Conservation (phyloP, 2,888 invertebrate species). For the Acholoe squamosa region DNA sequence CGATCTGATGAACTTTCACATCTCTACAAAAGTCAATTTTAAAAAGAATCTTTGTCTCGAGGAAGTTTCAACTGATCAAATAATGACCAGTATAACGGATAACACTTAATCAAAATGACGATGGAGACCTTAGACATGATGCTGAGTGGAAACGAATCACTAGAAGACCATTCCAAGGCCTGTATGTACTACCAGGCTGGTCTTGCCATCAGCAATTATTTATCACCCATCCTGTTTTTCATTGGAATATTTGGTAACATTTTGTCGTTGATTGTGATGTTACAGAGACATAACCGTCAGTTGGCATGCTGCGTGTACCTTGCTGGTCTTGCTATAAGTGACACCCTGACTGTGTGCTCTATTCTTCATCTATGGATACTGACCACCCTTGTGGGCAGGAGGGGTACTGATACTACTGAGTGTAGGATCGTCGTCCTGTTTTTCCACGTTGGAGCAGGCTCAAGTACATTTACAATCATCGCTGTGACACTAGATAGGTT, state of each 20-base stretch:
- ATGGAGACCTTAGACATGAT: too few relatives aligned
- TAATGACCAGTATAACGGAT: too few relatives aligned
- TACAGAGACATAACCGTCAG: constrained; percentile 24
- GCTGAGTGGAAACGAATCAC: too few relatives aligned
- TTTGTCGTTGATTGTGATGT: constrained; percentile 8
- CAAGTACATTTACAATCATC: constrained; percentile 13
- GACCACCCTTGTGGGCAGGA: neutral
- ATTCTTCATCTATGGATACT: neutral
- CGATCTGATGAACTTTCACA: too few relatives aligned
- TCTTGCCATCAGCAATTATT: neutral
- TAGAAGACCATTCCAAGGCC: neutral
- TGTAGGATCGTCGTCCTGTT: neutral
- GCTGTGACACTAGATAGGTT: constrained; percentile 11
- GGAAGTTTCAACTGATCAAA: too few relatives aligned
- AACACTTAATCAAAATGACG: too few relatives aligned
- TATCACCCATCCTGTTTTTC: neutral
- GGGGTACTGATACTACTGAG: neutral
- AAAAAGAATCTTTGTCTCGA: too few relatives aligned
- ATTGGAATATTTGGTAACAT: constrained; percentile 5
- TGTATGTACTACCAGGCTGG: neutral
- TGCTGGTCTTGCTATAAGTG: constrained; percentile 57
- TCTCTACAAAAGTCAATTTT: too few relatives aligned
- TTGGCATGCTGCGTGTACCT: constrained; percentile 51
- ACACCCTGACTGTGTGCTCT: neutral
- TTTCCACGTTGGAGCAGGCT: neutral